Evolutionary conservation across 1,140 invertebrate genomes (phyloP), one percentile per base, ranked within the genome.

Genomic region (Listronotus oregonensis): DNA sequence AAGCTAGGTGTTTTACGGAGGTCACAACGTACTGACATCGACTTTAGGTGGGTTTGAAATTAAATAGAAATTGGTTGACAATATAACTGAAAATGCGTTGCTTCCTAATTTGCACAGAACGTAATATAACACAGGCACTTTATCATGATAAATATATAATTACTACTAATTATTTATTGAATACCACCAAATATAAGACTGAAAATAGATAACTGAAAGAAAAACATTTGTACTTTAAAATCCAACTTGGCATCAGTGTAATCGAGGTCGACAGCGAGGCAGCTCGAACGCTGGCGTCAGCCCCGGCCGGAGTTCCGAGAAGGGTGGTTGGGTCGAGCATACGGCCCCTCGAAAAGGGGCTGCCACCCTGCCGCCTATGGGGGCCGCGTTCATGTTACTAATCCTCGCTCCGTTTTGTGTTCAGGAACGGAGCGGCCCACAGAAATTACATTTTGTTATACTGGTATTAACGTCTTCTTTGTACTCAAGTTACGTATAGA

Each of bases 371-470:
- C 32, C 43, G 57, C 14, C 43, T 37, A 43, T 49, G 64, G 56
- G 56, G 64, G 55, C 52, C 64, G 44, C 43, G 46, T 66, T 59
- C 57, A 58, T 61, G 49, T 66, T 61, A 66, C 64, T 66, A 66
- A 66, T 66, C 58, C 64, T 58, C 54, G 55, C 55, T 37, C 17
- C 14, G 52, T 54, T 55, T 17, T 56, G 43, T 42, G 32, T 15
- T 40, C 52, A 64, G 61, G 27, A 18, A 9, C 61, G 52, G 40
- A 49, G 18, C 21, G 10, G 42, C 46, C 46, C 46, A 10, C 18
- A 10, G 5, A 21, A 17, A 49, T 17, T 49, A 49, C 15, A 49
- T 15, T 21, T 37, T 37, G 34, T 37, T 37, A 10, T 8, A 10
- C 34, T 27, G 46, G 17, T 49, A 49, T 49, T 52, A 52, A 52